A percentile compares a stretch with the other conserved stretches of the same genome.
phyloP scores from a whole-genome alignment of 2,113 vertebrate genomes.

The Cynopterus brachyotis region DNA sequence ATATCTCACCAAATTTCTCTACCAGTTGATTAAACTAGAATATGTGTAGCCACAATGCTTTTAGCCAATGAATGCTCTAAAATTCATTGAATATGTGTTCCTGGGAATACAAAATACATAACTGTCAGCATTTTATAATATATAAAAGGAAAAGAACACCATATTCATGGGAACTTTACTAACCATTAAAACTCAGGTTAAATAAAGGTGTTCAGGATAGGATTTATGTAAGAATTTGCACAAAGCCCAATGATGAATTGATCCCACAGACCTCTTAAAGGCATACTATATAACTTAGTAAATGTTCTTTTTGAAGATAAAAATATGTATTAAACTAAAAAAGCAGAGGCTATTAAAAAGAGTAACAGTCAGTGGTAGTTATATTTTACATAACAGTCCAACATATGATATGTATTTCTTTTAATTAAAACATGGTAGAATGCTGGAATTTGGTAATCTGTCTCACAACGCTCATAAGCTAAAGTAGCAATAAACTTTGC shows the following conservation, averaged over 20 bases:
- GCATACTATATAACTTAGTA: slow-evolving; percentile 23
- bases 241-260: neutral
- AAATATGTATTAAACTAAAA: slow-evolving; percentile 38
- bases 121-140: neutral
- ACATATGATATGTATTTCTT: slow-evolving; percentile 47
- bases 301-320: neutral
- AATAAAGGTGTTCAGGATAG: neutral
- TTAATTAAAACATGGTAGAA: slow-evolving; percentile 76
- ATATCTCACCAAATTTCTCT: neutral
- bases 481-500: slow-evolving; percentile 77
- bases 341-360: neutral
- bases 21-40: neutral
- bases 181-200: neutral
- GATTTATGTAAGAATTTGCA: slow-evolving; percentile 50
- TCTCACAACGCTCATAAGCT: slow-evolving; percentile 75
- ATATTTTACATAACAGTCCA: slow-evolving; percentile 17
- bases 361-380: neutral
- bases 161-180: neutral
- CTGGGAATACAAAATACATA: slow-evolving; percentile 25
- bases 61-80: neutral
- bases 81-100: slow-evolving; percentile 34
- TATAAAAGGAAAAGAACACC: neutral
- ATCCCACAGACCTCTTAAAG: slow-evolving; percentile 45
- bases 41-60: neutral
- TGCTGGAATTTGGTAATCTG: slow-evolving; percentile 65